phyloP scores from a whole-genome alignment of 2,888 invertebrate genomes.

The Ophioninae sp. region DNA sequence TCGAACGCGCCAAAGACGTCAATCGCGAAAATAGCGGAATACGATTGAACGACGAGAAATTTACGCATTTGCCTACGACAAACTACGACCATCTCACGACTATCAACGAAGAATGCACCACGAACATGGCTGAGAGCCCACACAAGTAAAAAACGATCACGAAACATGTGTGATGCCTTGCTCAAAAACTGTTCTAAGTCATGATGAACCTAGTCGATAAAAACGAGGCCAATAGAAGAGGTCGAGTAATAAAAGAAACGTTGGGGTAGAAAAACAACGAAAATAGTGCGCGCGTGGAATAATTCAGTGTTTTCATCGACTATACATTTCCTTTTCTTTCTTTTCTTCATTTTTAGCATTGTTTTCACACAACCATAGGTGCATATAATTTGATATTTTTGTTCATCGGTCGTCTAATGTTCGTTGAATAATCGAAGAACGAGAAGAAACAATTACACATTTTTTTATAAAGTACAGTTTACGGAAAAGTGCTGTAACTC shows the following conservation, averaged over 20 bases:
- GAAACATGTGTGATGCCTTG: constrained; percentile 16
- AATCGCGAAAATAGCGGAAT: constrained; percentile 69
- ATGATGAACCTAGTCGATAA: constrained; percentile 55
- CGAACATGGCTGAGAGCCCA: constrained; percentile 69
- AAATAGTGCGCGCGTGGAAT: not conserved
- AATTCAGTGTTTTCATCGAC: not conserved
- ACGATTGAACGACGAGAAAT: constrained; percentile 69
- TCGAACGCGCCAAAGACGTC: constrained; percentile 66
- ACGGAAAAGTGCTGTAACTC: not conserved
- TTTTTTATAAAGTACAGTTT: not conserved
- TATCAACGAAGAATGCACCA: constrained; percentile 73
- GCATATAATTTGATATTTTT: not conserved
- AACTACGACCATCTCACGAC: constrained; percentile 70
- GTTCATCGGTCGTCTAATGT: not conserved
- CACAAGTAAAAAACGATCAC: constrained; percentile 65
- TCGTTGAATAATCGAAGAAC: not conserved
- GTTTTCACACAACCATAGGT: not conserved
- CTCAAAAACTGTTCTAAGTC: constrained; percentile 59
- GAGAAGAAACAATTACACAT: not conserved
- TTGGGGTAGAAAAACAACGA: not conserved
- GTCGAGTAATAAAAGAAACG: not conserved
- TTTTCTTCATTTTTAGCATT: not conserved
- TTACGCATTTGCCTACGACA: constrained; percentile 50
- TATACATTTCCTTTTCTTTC: not conserved
- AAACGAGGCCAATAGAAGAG: not conserved